Conservation (phyloP, 2,888 invertebrate genomes). For the Thecocarcelia acutangulata region DNA sequence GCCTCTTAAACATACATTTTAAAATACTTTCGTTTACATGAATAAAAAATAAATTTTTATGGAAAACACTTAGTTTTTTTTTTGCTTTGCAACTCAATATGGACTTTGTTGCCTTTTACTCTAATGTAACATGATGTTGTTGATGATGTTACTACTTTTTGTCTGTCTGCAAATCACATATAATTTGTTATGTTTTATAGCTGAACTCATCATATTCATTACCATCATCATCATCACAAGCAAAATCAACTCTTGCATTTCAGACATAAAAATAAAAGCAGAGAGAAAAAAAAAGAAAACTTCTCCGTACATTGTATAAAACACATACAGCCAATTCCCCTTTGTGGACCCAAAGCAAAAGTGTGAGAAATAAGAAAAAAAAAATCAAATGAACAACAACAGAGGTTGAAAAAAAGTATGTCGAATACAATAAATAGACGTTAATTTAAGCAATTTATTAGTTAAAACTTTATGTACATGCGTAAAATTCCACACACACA, state of each 20-base stretch:
- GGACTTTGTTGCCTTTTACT: neutral
- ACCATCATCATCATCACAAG: conserved; percentile 23
- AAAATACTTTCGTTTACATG: neutral
- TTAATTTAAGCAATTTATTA: conserved; percentile 69
- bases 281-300: neutral
- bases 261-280: neutral
- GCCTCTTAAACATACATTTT: conserved; percentile 16
- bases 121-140: conserved; percentile 42
- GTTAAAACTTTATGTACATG: conserved; percentile 53
- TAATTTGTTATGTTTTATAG: conserved; percentile 69
- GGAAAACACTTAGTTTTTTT: conserved; percentile 13
- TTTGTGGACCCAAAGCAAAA: neutral
- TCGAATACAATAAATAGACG: conserved; percentile 68
- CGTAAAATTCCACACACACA: neutral
- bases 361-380: conserved; percentile 39
- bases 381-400: neutral
- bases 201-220: conserved; percentile 61
- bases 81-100: conserved; percentile 10
- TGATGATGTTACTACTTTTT: conserved; percentile 26
- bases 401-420: conserved; percentile 45
- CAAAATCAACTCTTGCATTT: conserved; percentile 14
- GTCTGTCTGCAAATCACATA: conserved; percentile 65
- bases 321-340: conserved; percentile 37
- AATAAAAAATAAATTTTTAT: conserved; percentile 1
- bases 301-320: neutral